phyloP scores from a whole-genome alignment of 2,888 invertebrate genomes.

The Ormia ochracea region DNA sequence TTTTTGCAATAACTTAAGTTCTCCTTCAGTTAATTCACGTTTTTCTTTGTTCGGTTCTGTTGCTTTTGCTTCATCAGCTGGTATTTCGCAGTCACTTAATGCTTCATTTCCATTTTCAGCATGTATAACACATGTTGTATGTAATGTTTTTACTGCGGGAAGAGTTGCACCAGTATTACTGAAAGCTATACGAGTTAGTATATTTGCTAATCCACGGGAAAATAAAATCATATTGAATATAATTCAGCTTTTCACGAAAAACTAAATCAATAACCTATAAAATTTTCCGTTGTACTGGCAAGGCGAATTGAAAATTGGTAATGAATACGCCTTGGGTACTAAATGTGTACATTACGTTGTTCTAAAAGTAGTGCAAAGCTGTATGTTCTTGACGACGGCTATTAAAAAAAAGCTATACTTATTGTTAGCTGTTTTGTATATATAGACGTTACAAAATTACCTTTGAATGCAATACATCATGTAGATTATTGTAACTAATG shows the following conservation, averaged over 20 bases:
- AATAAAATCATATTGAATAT: constrained; percentile 49
- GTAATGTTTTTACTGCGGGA: constrained; percentile 15
- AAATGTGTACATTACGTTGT: no score
- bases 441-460: no score
- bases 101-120: constrained; percentile 29
- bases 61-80: not conserved
- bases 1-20: constrained; percentile 73
- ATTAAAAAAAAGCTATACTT: no score
- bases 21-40: constrained; percentile 62
- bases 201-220: constrained; percentile 46
- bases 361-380: no score
- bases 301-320: no score
- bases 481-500: no score
- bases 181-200: constrained; percentile 49
- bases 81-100: not conserved
- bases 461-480: no score
- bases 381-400: no score
- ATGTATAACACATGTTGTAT: constrained; percentile 19
- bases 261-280: not conserved
- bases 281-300: no score
- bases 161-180: not conserved
- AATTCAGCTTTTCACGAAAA: not conserved
- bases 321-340: no score
- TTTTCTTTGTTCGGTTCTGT: constrained; percentile 1
- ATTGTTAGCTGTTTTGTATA: no score